phyloP scores from a whole-genome alignment of 2,888 invertebrate species.

The Meganola albula region DNA sequence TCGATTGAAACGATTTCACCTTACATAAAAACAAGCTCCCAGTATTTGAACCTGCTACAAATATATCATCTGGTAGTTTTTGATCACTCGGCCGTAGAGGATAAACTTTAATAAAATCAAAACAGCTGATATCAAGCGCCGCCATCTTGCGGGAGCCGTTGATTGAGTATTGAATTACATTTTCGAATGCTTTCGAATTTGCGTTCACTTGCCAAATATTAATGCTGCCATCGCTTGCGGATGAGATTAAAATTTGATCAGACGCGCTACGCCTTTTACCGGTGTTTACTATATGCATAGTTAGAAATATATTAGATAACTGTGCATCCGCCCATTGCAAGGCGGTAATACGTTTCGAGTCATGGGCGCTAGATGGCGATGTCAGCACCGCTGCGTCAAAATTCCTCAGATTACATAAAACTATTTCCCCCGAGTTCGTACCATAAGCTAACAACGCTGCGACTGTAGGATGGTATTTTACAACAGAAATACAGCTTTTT shows the following conservation, averaged over 20 bases:
- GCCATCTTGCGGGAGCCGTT: conserved; percentile 43
- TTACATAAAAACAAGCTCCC: conserved; percentile 51
- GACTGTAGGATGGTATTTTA: conserved; percentile 52
- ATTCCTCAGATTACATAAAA: conserved; percentile 47
- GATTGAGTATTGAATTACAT: conserved; percentile 43
- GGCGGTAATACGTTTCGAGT: conserved; percentile 43
- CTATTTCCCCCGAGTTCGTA: conserved; percentile 55
- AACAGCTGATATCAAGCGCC: conserved; percentile 51
- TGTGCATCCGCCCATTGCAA: conserved; percentile 54
- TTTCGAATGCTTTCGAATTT: conserved; percentile 45
- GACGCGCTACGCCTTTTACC: conserved; percentile 52
- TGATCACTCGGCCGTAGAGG: conserved; percentile 46
- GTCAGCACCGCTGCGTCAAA: conserved; percentile 40
- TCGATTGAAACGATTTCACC: conserved; percentile 29
- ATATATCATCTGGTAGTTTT: conserved; percentile 44
- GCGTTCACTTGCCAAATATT: conserved; percentile 62
- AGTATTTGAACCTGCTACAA: conserved; percentile 53
- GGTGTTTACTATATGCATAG: conserved; percentile 47
- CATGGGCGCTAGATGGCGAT: conserved; percentile 51
- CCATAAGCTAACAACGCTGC: conserved; percentile 58
- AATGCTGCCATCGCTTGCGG: conserved; percentile 47
- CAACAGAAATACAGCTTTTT: conserved; percentile 53
- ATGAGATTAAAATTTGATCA: conserved; percentile 48
- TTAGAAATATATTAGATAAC: conserved; percentile 44
- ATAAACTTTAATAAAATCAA: conserved; percentile 53